Base-by-base conservation (phyloP, 2,113 vertebrate species). In the Pampusana beccarii region DNA sequence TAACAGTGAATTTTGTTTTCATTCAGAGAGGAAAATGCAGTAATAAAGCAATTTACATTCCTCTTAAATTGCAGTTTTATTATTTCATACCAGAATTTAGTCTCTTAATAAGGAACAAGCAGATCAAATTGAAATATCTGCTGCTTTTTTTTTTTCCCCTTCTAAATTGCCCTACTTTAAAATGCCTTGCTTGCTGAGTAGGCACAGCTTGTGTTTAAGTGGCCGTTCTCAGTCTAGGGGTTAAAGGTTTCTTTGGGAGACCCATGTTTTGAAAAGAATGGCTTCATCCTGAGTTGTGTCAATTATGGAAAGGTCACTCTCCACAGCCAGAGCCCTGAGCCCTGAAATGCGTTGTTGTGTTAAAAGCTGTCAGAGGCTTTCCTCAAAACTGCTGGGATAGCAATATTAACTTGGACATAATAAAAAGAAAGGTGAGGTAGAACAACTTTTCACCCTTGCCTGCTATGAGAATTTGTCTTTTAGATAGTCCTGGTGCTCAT, bases 251-350 rank as follows among this genome's bases (percentile, higher is more conserved):
- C 95, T 93, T 93, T 92, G 89, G 93, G 95, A 96, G 92, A 92
- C 91, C 90, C 72, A 14, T 90, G 89, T 96, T 94, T 93, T 80
- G 61, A 94, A 97, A 96, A 93, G 92, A 97, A 94, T 88, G 95
- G 93, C 93, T 94, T 97, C 96, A 95, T 97, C 91, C 96, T 96
- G 96, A 93, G 95, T 16, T 74, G 74, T 93, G 94, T 97, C 97
- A 97, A 96, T 97, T 97, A 97, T 81, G 86, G 91, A 97, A 97
- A 97, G 96, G 96, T 97, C 97, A 97, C 81, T 95, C 96, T 96
- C 87, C 93, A 81, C 94, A 95, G 94, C 89, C 89, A 96, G 94
- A 93, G 93, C 80, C 85, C 58, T 21, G 69, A 95, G 89, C 38
- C 86, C 91, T 96, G 91, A 96, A 97, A 96, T 44, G 90, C 44